These are phyloP conservation scores for Mola mola DNA, from an alignment of 2,113 vertebrate species.

Conservation along the genomic window DNA sequence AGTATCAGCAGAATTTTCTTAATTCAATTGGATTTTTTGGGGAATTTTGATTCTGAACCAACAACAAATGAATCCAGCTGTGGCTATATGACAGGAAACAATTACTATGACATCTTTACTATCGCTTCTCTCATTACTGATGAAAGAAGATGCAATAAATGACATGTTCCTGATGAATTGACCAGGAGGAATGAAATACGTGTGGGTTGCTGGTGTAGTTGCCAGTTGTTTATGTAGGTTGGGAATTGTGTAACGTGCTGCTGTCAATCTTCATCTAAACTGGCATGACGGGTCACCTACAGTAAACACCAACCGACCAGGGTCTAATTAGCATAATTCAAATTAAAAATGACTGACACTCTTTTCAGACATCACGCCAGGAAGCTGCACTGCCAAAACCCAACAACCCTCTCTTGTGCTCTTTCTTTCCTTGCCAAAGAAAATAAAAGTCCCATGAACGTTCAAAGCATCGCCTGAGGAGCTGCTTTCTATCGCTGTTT, in stretches of 20 bases:
- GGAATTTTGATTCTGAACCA: no score
- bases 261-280: conserved; percentile 25
- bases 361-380: conserved; percentile 30
- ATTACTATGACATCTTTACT: no score
- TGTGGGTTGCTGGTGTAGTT: no score
- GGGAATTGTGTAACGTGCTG: neutral
- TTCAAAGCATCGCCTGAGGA: conserved; percentile 35
- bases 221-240: no score
- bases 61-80: no score
- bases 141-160: no score
- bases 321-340: conserved; percentile 13
- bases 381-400: conserved; percentile 23
- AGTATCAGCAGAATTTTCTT: no score
- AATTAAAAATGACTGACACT: conserved; percentile 45
- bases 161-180: no score
- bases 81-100: no score
- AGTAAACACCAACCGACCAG: neutral
- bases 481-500: conserved; percentile 53
- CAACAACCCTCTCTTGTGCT: conserved; percentile 12
- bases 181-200: no score
- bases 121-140: no score
- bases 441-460: conserved; percentile 42
- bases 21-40: no score
- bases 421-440: conserved; percentile 35
- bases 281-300: conserved; percentile 16